These are phyloP conservation scores for Calyptomena viridis DNA, from an alignment of 2,113 vertebrate genomes.

Conservation along the genomic window DNA sequence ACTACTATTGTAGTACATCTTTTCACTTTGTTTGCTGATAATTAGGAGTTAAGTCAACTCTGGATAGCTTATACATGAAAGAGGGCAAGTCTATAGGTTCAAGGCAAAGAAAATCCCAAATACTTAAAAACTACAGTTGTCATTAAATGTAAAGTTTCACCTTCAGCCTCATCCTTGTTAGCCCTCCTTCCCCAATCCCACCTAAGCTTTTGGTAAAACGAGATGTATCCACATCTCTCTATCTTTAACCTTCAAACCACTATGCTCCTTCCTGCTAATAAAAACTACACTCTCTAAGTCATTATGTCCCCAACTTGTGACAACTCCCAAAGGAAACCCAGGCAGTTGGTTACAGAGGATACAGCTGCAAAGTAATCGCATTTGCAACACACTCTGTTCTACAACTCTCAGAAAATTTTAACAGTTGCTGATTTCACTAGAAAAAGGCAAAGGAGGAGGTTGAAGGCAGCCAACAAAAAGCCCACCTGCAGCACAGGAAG, in stretches of 20 bases:
- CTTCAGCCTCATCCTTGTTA: neutral
- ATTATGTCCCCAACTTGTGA: neutral
- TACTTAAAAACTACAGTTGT: neutral
- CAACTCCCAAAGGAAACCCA: neutral
- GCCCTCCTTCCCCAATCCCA: neutral
- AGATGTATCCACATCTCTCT: neutral
- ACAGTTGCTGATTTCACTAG: too few relatives aligned
- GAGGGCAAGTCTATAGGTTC: neutral
- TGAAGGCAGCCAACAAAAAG: neutral
- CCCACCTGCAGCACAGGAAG: neutral
- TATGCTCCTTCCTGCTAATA: neutral
- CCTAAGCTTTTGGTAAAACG: neutral
- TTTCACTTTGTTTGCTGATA: neutral
- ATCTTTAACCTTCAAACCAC: fast-evolving
- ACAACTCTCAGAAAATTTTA: fast-evolving
- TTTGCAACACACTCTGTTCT: neutral
- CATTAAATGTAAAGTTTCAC: neutral
- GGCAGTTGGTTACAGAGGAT: fast-evolving
- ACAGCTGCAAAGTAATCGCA: neutral
- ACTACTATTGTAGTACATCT: fast-evolving
- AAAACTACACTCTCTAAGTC: neutral
- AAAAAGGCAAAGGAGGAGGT: neutral
- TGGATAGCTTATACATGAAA: neutral
- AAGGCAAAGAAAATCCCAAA: neutral
- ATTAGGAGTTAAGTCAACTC: neutral